Base-by-base conservation (phyloP, 2,888 invertebrate species). In the Polylopha cassiicola region DNA sequence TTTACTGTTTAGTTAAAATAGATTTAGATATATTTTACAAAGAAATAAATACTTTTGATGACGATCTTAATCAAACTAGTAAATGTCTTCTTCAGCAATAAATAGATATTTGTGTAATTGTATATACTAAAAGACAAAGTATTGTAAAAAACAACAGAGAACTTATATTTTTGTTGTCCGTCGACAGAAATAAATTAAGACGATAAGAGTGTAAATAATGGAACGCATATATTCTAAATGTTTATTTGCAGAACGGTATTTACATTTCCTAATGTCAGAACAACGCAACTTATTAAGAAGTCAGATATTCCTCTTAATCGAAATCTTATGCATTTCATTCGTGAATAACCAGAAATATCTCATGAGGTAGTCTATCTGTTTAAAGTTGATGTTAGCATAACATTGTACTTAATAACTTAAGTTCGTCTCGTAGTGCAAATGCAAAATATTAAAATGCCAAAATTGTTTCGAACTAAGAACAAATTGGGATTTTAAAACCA, bases 1-100 rank as follows among this genome's bases (percentile, higher is more conserved):
- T 73, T 72, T 65, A 76, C 60, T 49, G 55, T 80, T 80, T 78
- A 75, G 65, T 73, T 76, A 56, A 63, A 64, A 66, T 79, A 77
- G 74, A 65, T 55, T 64, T 78, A 79, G 73, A 59, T 64, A 70
- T 75, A 72, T 66, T 75, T 75, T 71, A 73, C 61, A 64, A 69
- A 64, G n/a, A n/a, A n/a, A n/a, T n/a, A n/a, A 54, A 70, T 67
- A 65, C 62, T 61, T 62, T 68, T 58, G 59, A 62, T 64, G 65
- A 60, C 59, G 56, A 68, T 61, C 61, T 65, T 52, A 69, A 60
- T 70, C 63, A 69, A 60, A 65, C 62, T 74, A 78, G 68, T 61
- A 57, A 74, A 67, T 58, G 69, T 76, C 73, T 80, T 74, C 72
- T 76, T 74, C 81, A 85, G 82, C 82, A 85, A 85, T 84, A 82